phyloP scores from a whole-genome alignment of 1,140 invertebrate species.

The Capitella teleta region DNA sequence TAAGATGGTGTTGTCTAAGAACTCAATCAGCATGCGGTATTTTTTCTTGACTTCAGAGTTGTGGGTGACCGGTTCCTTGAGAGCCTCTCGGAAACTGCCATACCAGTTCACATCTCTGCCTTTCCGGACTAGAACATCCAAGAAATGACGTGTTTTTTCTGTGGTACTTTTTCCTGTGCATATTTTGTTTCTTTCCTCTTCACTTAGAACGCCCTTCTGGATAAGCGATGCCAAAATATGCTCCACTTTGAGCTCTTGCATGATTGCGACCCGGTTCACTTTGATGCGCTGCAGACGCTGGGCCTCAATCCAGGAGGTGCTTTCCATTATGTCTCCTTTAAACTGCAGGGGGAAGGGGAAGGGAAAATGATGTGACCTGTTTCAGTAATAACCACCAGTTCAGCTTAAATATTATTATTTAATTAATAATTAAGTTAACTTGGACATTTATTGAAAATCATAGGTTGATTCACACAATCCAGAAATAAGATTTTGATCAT shows the following conservation, averaged over 20 bases:
- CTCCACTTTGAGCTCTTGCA: conserved; percentile 33
- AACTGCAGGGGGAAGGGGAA: no score
- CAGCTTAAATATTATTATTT: no score
- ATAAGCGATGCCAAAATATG: conserved; percentile 24
- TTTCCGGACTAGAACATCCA: conserved; percentile 31
- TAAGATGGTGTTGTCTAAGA: conserved; percentile 36
- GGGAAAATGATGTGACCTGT: no score
- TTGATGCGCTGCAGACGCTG: conserved; percentile 32
- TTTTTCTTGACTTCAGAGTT: conserved; percentile 20
- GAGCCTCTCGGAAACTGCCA: conserved; percentile 15
- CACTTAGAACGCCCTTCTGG: conserved; percentile 19
- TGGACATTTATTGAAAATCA: no score
- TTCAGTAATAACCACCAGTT: no score
- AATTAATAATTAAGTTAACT: no score
- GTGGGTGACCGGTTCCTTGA: background rate
- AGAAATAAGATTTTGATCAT: no score
- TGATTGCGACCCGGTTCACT: conserved; percentile 34
- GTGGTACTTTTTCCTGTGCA: conserved; percentile 20
- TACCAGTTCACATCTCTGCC: conserved; percentile 29
- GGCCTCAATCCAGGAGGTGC: background rate
- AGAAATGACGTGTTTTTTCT: conserved; percentile 28
- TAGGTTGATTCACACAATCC: no score
- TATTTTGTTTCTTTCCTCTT: conserved; percentile 25
- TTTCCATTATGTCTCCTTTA: no score
- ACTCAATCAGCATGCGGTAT: conserved; percentile 32